Evolutionary conservation across 2,888 invertebrate genomes (phyloP), one percentile per base, ranked within the genome.

Genomic region (Drosophila sordidapex): DNA sequence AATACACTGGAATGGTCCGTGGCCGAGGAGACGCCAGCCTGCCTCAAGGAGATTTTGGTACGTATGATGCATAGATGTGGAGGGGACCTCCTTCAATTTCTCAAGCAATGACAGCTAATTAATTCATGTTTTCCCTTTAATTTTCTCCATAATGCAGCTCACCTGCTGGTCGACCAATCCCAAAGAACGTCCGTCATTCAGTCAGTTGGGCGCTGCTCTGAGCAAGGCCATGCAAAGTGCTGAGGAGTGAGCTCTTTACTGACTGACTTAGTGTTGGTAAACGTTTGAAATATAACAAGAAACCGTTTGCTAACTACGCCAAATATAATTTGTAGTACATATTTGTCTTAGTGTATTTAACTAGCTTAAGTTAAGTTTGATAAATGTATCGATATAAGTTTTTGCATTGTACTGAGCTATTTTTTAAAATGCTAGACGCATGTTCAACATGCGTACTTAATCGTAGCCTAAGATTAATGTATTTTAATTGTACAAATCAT

Each of bases 1-100:
- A 95, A 95, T 63, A 94, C 95, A 0, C 93, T 97, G 48, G 94
- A 95, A 74, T 96, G 97, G 96, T 94, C 94, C 76, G 93, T 95
- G 15, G 96, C 96, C 70, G 94, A 94, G 63, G 93, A 94, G 0
- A 95, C 95, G 86, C 96, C 96, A 0, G 94, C 94, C 3, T 93
- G 94, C 29, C 92, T 97, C 5, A 95, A 94, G 71, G 94, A 94
- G 72, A 91, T 96, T 67, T 92, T 94, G 94, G 94, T 94, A 87
- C 58, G 84, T 66, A 53, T 27, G 6, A 49, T 25, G 29, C 10
- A 10, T 4, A 18, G 4, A 10, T 21, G 0, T 8, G 27, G 18
- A 11, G 13, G 40, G 36, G 0, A 25, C 4, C 15, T 21, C 43
- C 13, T 8, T 15, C 11, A 4, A 54, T 48, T 51, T 53, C 46